phyloP scores from a whole-genome alignment of 2,888 invertebrate genomes.

The Ryuthela nishihirai region DNA sequence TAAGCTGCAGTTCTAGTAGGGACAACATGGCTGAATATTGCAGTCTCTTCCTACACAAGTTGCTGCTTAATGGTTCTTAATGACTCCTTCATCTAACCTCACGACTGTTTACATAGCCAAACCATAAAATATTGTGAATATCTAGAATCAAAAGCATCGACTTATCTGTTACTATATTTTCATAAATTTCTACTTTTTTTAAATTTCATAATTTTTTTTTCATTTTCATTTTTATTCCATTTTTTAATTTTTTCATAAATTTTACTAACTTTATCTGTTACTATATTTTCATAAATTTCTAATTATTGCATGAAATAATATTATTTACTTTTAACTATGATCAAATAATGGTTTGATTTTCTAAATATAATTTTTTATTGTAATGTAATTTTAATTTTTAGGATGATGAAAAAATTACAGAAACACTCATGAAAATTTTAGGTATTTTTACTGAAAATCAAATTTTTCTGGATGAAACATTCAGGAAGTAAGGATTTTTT shows the following conservation, averaged over 20 bases:
- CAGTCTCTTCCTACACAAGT: too few relatives aligned
- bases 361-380: neutral
- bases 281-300: neutral
- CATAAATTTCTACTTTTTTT: neutral
- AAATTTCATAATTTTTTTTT: neutral
- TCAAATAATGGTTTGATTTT: neutral
- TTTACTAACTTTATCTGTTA: neutral
- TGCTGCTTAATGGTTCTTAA: too few relatives aligned
- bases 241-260: neutral
- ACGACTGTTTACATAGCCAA: too few relatives aligned
- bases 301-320: too few relatives aligned
- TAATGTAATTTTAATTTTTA: neutral
- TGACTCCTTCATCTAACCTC: too few relatives aligned
- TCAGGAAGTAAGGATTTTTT: slow-evolving; percentile 10
- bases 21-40: too few relatives aligned
- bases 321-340: too few relatives aligned
- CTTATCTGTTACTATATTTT: neutral
- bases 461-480: slow-evolving; percentile 30
- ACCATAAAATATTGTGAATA: too few relatives aligned
- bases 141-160: too few relatives aligned
- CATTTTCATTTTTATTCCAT: neutral
- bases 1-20: too few relatives aligned
- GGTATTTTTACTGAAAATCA: slow-evolving; percentile 19
- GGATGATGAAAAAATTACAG: slow-evolving; percentile 7
- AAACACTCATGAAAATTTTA: slow-evolving; percentile 7